These are phyloP conservation scores for Psilopogon haemacephalus DNA, from an alignment of 2,113 vertebrate genomes.

Conservation along the genomic window DNA sequence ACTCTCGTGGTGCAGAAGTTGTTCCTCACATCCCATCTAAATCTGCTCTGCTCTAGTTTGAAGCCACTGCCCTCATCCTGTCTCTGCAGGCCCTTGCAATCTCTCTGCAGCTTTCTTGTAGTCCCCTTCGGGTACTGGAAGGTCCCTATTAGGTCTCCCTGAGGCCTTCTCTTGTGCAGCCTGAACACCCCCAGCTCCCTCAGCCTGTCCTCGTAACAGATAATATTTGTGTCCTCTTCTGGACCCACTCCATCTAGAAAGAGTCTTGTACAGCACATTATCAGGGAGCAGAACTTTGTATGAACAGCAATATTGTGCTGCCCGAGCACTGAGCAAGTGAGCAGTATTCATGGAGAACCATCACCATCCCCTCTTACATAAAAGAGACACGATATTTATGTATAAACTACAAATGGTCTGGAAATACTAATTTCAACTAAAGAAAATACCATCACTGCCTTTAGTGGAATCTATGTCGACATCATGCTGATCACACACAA, in stretches of 20 bases:
- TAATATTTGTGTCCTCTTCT: no score
- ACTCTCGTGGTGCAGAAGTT: no score
- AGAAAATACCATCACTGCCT: not conserved
- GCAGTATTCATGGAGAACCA: not conserved
- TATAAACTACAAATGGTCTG: not conserved
- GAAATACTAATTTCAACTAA: not conserved
- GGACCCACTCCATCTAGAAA: not conserved
- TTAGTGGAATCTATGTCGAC: not conserved
- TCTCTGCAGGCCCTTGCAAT: no score
- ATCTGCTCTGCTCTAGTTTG: no score
- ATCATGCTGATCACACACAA: not conserved
- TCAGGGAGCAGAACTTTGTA: not conserved
- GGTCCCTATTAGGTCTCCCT: no score
- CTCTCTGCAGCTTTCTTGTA: no score
- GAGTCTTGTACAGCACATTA: not conserved
- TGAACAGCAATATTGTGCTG: not conserved
- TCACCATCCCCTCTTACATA: not conserved
- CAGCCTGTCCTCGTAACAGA: no score
- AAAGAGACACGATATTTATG: not conserved
- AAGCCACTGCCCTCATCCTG: no score
- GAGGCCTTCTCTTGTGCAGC: no score
- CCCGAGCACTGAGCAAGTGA: rapidly evolving
- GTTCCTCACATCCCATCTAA: no score
- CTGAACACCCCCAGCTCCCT: no score
- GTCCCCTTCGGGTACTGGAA: no score